phyloP scores from a whole-genome alignment of 1,140 invertebrate genomes.

The Zophobas morio region DNA sequence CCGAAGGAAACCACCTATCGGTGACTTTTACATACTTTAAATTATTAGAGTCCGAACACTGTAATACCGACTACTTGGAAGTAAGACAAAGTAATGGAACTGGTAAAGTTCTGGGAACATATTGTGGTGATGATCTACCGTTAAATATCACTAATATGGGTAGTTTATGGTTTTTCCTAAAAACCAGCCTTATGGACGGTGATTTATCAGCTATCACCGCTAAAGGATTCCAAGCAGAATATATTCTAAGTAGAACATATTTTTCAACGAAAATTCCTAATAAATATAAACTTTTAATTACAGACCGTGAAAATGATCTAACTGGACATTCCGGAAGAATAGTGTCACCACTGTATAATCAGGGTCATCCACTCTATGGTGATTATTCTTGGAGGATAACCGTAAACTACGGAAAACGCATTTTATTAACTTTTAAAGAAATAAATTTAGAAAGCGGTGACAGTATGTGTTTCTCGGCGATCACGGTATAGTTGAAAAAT shows the following conservation, averaged over 20 bases:
- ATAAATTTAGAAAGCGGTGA: slow-evolving; percentile 66
- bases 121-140: slow-evolving; percentile 79
- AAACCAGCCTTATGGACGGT: slow-evolving; percentile 69
- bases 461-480: slow-evolving; percentile 3
- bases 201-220: slow-evolving; percentile 73
- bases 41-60: slow-evolving; percentile 80
- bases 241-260: slow-evolving; percentile 73
- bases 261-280: not conserved
- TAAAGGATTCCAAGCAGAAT: slow-evolving; percentile 85
- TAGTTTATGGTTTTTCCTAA: slow-evolving; percentile 87
- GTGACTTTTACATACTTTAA: slow-evolving; percentile 79
- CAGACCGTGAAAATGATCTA: slow-evolving; percentile 67
- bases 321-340: slow-evolving; percentile 75
- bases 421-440: slow-evolving; percentile 72
- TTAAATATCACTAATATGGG: slow-evolving; percentile 71
- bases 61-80: slow-evolving; percentile 90
- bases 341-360: slow-evolving; percentile 86
- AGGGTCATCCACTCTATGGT: slow-evolving; percentile 67
- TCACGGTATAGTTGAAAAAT: not conserved
- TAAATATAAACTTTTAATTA: slow-evolving; percentile 18
- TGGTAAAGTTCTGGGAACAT: slow-evolving; percentile 80
- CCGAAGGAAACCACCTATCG: slow-evolving; percentile 76
- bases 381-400: slow-evolving; percentile 80
- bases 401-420: slow-evolving; percentile 70
- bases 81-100: slow-evolving; percentile 76